Base-by-base conservation (phyloP, 2,888 invertebrate genomes). In the Tachina grossa region DNA sequence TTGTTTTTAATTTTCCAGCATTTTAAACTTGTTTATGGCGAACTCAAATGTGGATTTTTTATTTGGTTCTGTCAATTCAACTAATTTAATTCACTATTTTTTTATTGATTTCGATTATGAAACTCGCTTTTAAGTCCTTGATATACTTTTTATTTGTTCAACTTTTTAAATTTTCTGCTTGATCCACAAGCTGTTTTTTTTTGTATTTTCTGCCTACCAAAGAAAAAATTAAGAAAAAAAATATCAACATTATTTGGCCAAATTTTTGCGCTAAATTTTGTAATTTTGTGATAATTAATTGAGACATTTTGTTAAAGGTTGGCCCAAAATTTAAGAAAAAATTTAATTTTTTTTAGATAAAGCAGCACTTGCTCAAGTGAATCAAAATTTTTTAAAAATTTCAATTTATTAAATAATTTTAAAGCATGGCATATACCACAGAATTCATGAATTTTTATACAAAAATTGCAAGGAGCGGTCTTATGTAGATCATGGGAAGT, bases 1-100 rank as follows among this genome's bases (percentile, higher is more conserved):
- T n/a, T n/a, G n/a, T 6, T 13, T 49, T 6, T n/a, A 49, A 49
- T 4, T n/a, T n/a, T 13, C n/a, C n/a, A n/a, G n/a, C n/a, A 49
- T 49, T 49, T 14, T n/a, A 5, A 49, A 14, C 14, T 13, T 49
- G n/a, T n/a, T 49, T 49, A 6, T 49, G n/a, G n/a, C 6, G n/a
- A n/a, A 49, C n/a, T 14, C 14, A 14, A n/a, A 6, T 49, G 4
- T 49, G 1, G n/a, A 6, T n/a, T 8, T 5, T 55, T 22, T 10
- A 55, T 55, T 22, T 55, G 19, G 41, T 61, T 43, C 61, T 61
- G n/a, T 43, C 16, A 61, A 43, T 16, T 43, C 41, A 16, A 61
- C n/a, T 61, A 61, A 41, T 41, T 61, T 16, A 9, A 6, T 43
- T 59, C 10, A n/a, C 31, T 3, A 0, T 57, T 31, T 57, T 57